Evolutionary conservation across 2,888 invertebrate genomes (phyloP), one percentile per base, ranked within the genome.

Genomic region (Agonopterix alstromeriana): DNA sequence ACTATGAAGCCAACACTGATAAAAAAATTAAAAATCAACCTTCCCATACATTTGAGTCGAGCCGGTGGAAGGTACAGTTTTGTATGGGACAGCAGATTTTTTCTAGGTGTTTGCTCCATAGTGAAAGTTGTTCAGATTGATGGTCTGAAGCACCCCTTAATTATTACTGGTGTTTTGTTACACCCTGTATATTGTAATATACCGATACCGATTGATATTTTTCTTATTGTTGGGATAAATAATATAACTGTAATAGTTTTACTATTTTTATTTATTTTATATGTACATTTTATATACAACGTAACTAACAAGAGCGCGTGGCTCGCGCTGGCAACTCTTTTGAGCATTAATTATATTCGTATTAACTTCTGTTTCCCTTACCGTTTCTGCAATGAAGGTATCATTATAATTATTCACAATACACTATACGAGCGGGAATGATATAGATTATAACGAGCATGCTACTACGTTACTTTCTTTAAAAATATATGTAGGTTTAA

Each of bases 251-350:
- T 7, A 38, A 10, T 8, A 46, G 47, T 77, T 81, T 82, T 79
- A 70, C 78, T 72, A 79, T 83, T 85, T 85, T 85, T 85, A 81
- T 82, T 76, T 68, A 77, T 73, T 84, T 83, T 79, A 74, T 82
- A 82, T 83, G 81, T 87, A 87, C 86, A 87, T 80, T 80, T 82
- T 87, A 86, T 86, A 77, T 87, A 87, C 86, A 87, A 79, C 61
- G 60, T 81, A 77, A 73, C 75, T 74, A 73, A 74, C 70, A 73
- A 74, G 63, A 63, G 70, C 77, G 72, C 74, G 57, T 67, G 60
- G 66, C 64, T 67, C 74, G 69, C 61, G 68, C 59, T 61, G 63
- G 57, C 60, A 61, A 73, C 76, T 76, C 76, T 55, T 69, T 85
- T 85, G 86, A 86, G 85, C 86, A 84, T 78, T 63, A 63, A 54